phyloP scores from a whole-genome alignment of 2,888 invertebrate genomes.

The Idaea aversata region DNA sequence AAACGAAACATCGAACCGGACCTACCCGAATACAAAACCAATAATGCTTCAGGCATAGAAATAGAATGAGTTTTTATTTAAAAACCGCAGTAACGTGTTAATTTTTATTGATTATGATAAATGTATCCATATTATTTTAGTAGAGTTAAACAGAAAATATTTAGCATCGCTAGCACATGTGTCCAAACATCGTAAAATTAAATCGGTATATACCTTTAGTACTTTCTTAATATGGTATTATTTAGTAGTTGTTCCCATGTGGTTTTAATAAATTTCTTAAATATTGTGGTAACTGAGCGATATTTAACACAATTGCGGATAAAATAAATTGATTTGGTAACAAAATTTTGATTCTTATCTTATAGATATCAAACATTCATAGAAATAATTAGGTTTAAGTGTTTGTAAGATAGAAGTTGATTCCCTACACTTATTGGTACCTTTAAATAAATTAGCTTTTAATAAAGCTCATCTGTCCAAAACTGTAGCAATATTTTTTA shows the following conservation, averaged over 20 bases:
- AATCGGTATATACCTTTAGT: conserved; percentile 40
- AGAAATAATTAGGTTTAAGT: not conserved
- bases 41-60: conserved; percentile 34
- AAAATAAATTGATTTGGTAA: not conserved
- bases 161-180: conserved; percentile 44
- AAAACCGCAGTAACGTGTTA: conserved; percentile 17
- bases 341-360: not conserved
- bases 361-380: not conserved
- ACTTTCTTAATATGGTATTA: conserved; percentile 30
- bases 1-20: conserved; percentile 37
- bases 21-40: conserved; percentile 55
- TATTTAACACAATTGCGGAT: conserved; percentile 6
- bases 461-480: not conserved
- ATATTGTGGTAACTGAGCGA: conserved; percentile 11
- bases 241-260: conserved; percentile 47
- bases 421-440: not conserved
- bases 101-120: conserved; percentile 17
- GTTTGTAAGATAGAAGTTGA: not conserved
- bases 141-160: conserved; percentile 32
- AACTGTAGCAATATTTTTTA: not conserved
- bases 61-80: conserved; percentile 31
- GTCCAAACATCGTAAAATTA: conserved; percentile 63
- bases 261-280: conserved; percentile 49
- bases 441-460: not conserved
- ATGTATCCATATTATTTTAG: conserved; percentile 25